Evolutionary conservation across 2,797 vertebrate genomes (phyloP), one percentile per base, ranked within the genome.

Genomic region (Emydoidea blandingii): DNA sequence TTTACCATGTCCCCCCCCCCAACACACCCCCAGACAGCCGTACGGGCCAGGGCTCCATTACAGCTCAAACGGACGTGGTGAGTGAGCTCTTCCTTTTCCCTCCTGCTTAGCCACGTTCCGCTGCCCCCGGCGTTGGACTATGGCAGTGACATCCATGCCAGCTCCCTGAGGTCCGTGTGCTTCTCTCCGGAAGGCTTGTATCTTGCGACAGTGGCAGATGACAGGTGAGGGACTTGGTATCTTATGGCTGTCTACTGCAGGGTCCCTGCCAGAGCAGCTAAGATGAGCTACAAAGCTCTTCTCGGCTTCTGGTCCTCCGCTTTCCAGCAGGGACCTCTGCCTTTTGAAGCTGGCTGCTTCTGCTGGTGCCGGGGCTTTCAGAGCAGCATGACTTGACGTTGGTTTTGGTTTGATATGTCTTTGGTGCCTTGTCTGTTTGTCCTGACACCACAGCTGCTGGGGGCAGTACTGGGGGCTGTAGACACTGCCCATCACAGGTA

Each of bases 181-280:
- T 99, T 99, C 98, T 99, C 99, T 23, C 99, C 99, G 0, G 98
- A 99, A 89, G 99, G 99, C 79, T 96, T 99, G 89, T 98, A 99
- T 94, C 94, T 99, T 86, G 99, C 99, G 1, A 99, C 99, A 0
- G 99, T 99, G 95, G 99, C 99, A 0, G 99, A 99, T 2, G 99
- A 99, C 98, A 99, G 99, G 99, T 99, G 94, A 98, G 95, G 5
- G 1, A 14, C 54, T 44, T 8, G 8, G 49, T 25, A 47, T 44
- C 41, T 49, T 47, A 15, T 2, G 27, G 27, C 37, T 41, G 68
- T 11, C 41, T 29, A 29, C 44, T 16, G 37, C 74, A 29, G 41
- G 41, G 41, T 47, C 41, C 27, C 74, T 16, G 27, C 41, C 74
- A 8, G 25, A 29, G 74, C 74, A 4, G 27, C 27, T 47, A 3